Conservation (phyloP, 2,888 invertebrate species). For the Arge pagana region DNA sequence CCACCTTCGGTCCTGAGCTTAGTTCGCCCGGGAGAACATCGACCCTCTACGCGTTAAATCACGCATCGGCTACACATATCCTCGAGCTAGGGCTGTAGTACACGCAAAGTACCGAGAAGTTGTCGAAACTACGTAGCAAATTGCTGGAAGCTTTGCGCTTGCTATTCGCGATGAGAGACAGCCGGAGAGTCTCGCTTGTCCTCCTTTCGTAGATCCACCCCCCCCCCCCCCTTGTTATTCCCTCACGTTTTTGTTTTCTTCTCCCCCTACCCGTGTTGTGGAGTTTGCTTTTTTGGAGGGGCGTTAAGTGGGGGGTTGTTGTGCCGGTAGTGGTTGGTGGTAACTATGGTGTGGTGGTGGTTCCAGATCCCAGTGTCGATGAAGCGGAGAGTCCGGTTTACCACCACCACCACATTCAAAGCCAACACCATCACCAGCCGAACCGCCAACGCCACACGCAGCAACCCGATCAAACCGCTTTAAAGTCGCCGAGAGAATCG, state of each 20-base stretch:
- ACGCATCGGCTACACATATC: no score
- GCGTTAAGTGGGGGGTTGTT: constrained; percentile 5
- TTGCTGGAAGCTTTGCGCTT: no score
- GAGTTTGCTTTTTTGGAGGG: no score
- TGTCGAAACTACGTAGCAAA: constrained; percentile 12
- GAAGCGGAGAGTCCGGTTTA: constrained; percentile 52
- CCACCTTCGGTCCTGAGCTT: neutral
- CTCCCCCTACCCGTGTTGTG: no score
- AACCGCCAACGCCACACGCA: constrained; percentile 40
- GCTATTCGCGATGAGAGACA: constrained; percentile 13
- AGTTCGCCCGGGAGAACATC: neutral
- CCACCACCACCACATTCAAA: constrained; percentile 56
- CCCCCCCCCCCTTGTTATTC: constrained; percentile 8
- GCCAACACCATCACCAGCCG: constrained; percentile 48
- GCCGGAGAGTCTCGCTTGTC: constrained; percentile 4
- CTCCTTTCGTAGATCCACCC: constrained; percentile 25
- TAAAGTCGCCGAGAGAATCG: constrained; percentile 36
- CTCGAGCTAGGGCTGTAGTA: no score
- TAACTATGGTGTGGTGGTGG: constrained; percentile 58
- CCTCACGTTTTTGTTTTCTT: constrained; percentile 2
- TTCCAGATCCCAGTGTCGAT: constrained; percentile 57
- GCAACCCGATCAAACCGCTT: constrained; percentile 44
- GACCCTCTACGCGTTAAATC: neutral
- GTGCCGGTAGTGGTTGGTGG: constrained; percentile 55
- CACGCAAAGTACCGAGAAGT: constrained; percentile 10